phyloP scores from a whole-genome alignment of 1,140 invertebrate species.

The Grapholita molesta region DNA sequence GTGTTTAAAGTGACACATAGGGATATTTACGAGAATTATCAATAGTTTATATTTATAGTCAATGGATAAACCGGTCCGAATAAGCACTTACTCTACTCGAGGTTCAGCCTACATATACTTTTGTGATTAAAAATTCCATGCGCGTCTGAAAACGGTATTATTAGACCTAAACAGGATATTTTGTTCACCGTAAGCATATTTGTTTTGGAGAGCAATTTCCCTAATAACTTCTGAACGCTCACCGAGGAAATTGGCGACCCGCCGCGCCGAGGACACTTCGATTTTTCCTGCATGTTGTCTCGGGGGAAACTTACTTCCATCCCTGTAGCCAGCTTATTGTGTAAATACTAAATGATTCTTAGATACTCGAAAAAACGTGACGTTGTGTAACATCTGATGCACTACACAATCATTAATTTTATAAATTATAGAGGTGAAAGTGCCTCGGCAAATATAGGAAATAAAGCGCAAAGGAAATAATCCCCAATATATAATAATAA shows the following conservation, averaged over 20 bases:
- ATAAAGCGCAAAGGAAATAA: conserved; percentile 11
- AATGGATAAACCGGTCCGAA: conserved; percentile 4
- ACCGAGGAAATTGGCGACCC: conserved; percentile 40
- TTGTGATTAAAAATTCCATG: conserved; percentile 33
- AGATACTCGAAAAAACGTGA: too few relatives aligned
- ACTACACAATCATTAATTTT: background rate
- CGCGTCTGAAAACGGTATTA: conserved; percentile 21
- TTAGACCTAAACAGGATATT: conserved; percentile 29
- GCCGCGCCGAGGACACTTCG: conserved; percentile 31
- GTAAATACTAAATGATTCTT: background rate
- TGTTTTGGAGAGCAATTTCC: conserved; percentile 41
- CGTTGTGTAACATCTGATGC: too few relatives aligned
- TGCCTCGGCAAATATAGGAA: background rate
- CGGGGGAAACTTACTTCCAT: conserved; percentile 26
- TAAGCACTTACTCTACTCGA: conserved; percentile 10
- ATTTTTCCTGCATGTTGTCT: conserved; percentile 35
- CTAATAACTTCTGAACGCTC: conserved; percentile 38
- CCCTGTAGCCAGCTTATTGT: background rate
- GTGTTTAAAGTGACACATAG: conserved; percentile 43
- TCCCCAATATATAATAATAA: too few relatives aligned
- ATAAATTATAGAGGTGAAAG: background rate
- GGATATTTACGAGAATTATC: conserved; percentile 26
- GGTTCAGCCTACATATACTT: conserved; percentile 23
- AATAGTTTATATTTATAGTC: too few relatives aligned
- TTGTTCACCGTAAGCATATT: conserved; percentile 25